Evolutionary conservation across 2,888 invertebrate genomes (phyloP), one percentile per base, ranked within the genome.

Genomic region (Callyntrura guangdongensis): DNA sequence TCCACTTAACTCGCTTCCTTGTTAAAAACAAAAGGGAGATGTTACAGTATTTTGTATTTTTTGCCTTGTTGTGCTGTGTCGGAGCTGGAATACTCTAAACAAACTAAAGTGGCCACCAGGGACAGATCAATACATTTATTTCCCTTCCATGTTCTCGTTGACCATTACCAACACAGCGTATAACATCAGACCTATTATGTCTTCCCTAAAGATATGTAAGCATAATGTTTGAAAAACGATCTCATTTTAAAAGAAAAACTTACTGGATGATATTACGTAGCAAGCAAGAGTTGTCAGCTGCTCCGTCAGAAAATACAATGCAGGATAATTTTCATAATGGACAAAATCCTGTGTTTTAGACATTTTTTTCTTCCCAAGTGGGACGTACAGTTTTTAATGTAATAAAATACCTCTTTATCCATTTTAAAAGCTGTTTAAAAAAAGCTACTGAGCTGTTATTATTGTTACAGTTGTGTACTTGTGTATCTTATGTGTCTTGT

Each of bases 81-180:
- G 72, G 22, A n/a, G 20, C 25, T 3, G n/a, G 11, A 4, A n/a
- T 14, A 79, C 5, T 56, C n/a, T 9, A 56, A 47, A 27, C 5
- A n/a, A 25, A 20, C 25, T 8, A 79, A 79, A 79, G 79, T 79
- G 56, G 79, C 6, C 79, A 56, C 79, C 6, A n/a, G 59, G 79
- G 79, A 79, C 27, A 27, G 56, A 79, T 79, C 77, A 77, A 79
- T 53, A 56, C 20, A 4, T 56, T 25, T 17, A 20, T 25, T 53
- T 56, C 14, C 8, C 8, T 27, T 56, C 20, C 59, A 3, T n/a
- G 22, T 22, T 49, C 49, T 17, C n/a, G 12, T 69, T 69, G 36
- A 36, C 36, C 36, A n/a, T 11, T 11, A 64, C 5, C 17, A 22
- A 9, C 56, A 56, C 56, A 56, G 17, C 9, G 36, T 36, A 36